A percentile compares a stretch with the other conserved stretches of the same genome.
Evolutionary conservation across 2,797 vertebrate species (phyloP).

Genomic region (Sciaenops ocellatus): DNA sequence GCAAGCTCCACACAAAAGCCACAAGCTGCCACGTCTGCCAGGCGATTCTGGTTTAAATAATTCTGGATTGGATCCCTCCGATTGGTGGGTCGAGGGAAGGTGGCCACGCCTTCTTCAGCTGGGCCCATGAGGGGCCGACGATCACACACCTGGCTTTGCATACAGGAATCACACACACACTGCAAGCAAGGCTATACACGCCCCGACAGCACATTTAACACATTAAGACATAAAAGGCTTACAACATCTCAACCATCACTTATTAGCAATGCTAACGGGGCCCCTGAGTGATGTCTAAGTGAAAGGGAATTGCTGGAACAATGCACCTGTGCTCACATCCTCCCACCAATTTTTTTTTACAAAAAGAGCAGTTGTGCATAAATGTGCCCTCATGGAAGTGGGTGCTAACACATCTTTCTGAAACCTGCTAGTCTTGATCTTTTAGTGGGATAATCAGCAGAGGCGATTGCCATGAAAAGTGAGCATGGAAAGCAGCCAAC

Average conservation of each 20-base stretch:
- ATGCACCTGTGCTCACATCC: conserved; percentile 61
- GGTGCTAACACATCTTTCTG: conserved; percentile 56
- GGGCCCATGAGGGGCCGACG: too few species aligned
- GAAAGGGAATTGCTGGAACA: conserved; percentile 54
- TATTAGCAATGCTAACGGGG: conserved; percentile 70
- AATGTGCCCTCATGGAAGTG: conserved; percentile 62
- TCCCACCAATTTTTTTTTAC: conserved; percentile 61
- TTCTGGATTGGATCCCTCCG: too few species aligned
- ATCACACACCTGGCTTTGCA: too few species aligned
- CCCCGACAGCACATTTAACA: too few species aligned
- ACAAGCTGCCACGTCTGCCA: too few species aligned
- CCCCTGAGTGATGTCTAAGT: conserved; percentile 56
- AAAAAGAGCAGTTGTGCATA: conserved; percentile 61
- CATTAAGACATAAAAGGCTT: conserved; percentile 37
- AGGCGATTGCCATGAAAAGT: conserved; percentile 66
- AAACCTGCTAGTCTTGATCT: conserved; percentile 73
- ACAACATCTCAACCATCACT: conserved; percentile 31
- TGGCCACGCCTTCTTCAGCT: too few species aligned
- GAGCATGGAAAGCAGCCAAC: conserved; percentile 42
- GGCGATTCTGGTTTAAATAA: too few species aligned
- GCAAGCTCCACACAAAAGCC: too few species aligned
- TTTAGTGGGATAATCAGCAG: conserved; percentile 66
- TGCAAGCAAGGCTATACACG: too few species aligned
- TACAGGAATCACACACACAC: too few species aligned
- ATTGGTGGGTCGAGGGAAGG: too few species aligned